Evolutionary conservation across 2,888 invertebrate species (phyloP), one percentile per base, ranked within the genome.

Genomic region (Elegia similella): DNA sequence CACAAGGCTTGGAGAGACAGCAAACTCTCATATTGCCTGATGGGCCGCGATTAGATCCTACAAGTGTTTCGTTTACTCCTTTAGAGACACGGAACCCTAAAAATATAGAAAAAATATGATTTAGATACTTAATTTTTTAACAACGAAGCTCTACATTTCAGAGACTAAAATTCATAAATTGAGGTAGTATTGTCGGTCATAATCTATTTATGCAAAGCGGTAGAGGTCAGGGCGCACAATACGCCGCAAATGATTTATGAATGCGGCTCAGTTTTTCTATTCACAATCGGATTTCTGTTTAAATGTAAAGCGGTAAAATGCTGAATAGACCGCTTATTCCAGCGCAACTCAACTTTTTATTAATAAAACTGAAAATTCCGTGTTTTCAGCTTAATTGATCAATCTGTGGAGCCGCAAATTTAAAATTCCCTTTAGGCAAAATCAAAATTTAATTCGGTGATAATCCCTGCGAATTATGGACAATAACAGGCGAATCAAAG

Each of bases 371-470:
- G 42, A 32, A 55, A 55, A 43, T 46, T 34, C 23, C 29, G 52
- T 7, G 34, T 38, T 48, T 17, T 10, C 38, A 44, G 38, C 48
- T 42, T 58, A 52, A 60, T 54, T 46, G 50, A 44, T 47, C 52
- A 56, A 55, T 42, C 38, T 55, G 38, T 42, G 42, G 46, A 56
- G 56, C 52, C 42, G 50, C 57, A 55, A 48, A 63, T 55, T 59
- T 52, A 52, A n/a, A 52, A 63, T 55, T 55, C 56, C 44, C 58
- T 30, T 23, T 44, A 13, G 48, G 42, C 55, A 10, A 56, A 66
- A 68, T 63, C 59, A 63, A 64, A 64, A 62, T 60, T 63, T 64
- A 66, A 65, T 70, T 63, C 59, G 48, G 52, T 34, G 54, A 58
- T 62, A 61, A 65, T 63, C 59, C 61, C 30, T 58, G 61, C 59